Conservation (phyloP, 1,140 invertebrate genomes). For the Plutomurus gul region DNA sequence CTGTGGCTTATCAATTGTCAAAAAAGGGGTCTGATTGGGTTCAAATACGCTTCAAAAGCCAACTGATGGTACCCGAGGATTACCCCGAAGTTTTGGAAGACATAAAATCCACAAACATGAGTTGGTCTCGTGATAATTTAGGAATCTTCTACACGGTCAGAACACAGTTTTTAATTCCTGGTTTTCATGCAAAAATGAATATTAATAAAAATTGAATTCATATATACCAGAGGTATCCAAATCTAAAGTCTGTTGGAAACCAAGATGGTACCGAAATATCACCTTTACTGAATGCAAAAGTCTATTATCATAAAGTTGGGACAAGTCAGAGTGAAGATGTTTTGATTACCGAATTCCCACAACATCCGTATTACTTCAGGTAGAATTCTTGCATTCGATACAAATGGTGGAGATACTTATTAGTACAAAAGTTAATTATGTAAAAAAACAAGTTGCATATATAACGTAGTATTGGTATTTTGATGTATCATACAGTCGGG, state of each 20-base stretch:
- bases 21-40: conserved; percentile 94
- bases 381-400: neutral
- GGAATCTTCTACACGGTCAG: conserved; percentile 87
- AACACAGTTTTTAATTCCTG: too few relatives aligned
- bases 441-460: neutral
- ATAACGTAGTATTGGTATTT: neutral
- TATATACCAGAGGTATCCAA: too few relatives aligned
- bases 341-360: neutral
- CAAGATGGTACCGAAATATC: too few relatives aligned
- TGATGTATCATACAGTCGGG: neutral
- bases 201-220: neutral
- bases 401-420: neutral
- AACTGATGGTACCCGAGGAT: conserved; percentile 76
- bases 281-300: conserved; percentile 14
- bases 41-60: conserved; percentile 84
- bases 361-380: too few relatives aligned
- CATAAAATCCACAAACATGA: conserved; percentile 86
- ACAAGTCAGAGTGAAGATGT: neutral
- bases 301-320: neutral
- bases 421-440: too few relatives aligned
- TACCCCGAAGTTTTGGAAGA: conserved; percentile 85
- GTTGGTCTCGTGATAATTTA: conserved; percentile 93
- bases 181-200: neutral
- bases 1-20: conserved; percentile 89
- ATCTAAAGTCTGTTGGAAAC: too few relatives aligned